Conservation (phyloP, 2,797 vertebrate genomes). For the Anableps anableps region DNA sequence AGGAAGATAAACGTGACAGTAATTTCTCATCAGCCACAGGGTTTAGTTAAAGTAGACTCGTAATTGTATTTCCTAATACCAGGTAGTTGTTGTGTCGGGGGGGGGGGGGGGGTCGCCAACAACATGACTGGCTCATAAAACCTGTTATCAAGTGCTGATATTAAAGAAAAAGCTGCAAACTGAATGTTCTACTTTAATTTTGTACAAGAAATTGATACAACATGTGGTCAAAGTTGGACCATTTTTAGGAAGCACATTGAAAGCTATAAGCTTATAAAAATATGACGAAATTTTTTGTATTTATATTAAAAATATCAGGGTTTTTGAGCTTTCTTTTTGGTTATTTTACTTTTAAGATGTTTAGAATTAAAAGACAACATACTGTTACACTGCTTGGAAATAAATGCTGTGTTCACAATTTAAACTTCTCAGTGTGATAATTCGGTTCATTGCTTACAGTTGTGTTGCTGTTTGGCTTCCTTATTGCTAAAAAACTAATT, state of each 20-base stretch:
- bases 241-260: neutral
- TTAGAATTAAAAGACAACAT: neutral
- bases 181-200: neutral
- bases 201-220: neutral
- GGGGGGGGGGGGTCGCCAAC: neutral
- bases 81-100: neutral
- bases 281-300: neutral
- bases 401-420: neutral
- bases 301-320: neutral
- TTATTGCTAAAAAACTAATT: no score
- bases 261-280: neutral
- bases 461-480: no score
- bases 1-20: neutral
- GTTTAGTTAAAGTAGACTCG: neutral
- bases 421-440: neutral
- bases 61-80: neutral
- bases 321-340: neutral
- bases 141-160: neutral
- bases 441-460: no score
- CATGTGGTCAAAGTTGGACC: neutral
- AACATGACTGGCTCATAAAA: neutral
- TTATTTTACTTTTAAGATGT: neutral
- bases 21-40: neutral
- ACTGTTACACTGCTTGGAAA: neutral
- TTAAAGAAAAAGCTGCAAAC: neutral